These are phyloP conservation scores for Scleropages formosus DNA, from an alignment of 2,797 vertebrate species.

Conservation along the genomic window DNA sequence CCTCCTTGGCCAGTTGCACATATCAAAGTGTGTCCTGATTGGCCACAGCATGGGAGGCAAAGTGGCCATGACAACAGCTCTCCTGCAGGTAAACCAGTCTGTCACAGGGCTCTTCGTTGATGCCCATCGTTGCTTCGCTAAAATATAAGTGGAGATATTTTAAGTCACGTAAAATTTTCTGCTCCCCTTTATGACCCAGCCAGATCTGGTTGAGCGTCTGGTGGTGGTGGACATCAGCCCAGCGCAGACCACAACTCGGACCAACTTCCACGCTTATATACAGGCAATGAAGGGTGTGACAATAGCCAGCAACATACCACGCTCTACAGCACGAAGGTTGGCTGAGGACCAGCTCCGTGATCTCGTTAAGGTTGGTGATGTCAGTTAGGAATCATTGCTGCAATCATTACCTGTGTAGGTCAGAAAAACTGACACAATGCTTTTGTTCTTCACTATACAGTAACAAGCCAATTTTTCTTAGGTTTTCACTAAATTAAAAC, in stretches of 20 bases:
- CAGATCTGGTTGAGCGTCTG: slow-evolving; percentile 82
- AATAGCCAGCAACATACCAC: slow-evolving; percentile 74
- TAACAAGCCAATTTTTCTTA: background rate
- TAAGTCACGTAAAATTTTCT: background rate
- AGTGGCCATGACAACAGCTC: slow-evolving; percentile 84
- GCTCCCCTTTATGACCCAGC: slow-evolving; percentile 56
- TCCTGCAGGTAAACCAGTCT: slow-evolving; percentile 72
- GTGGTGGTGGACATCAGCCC: slow-evolving; percentile 89
- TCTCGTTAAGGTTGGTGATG: slow-evolving; percentile 70
- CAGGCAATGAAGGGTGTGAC: slow-evolving; percentile 79
- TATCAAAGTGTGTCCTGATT: slow-evolving; percentile 81
- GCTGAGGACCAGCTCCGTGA: slow-evolving; percentile 80
- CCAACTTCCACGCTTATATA: slow-evolving; percentile 74
- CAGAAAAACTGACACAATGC: background rate
- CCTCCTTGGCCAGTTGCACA: slow-evolving; percentile 75
- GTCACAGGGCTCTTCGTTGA: background rate
- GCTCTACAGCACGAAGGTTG: slow-evolving; percentile 80
- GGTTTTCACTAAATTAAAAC: background rate
- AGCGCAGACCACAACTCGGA: slow-evolving; percentile 49
- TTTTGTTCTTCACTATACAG: background rate
- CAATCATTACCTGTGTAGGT: background rate
- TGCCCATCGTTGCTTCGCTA: background rate
- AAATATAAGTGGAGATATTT: background rate
- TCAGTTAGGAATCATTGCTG: background rate
- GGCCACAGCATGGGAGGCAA: slow-evolving; percentile 98